Evolutionary conservation across 2,888 invertebrate genomes (phyloP).

Genomic region (Xestia xanthographa): DNA sequence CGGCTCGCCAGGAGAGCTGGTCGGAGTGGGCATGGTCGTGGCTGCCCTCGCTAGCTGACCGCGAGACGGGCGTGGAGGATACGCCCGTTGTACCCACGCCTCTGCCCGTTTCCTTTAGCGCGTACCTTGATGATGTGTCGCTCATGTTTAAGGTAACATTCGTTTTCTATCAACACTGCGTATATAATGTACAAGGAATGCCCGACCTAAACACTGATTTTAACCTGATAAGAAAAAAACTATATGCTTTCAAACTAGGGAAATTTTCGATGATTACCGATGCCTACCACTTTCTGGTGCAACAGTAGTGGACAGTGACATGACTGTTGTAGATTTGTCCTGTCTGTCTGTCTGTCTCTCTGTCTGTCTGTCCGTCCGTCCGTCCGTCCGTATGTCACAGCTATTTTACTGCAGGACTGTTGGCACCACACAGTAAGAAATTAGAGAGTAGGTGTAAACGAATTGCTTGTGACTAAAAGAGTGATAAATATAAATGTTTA

Average conservation of each 20-base stretch:
- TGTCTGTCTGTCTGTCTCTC: no score
- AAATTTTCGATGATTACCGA: neutral
- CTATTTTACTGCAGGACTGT: no score
- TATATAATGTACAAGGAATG: neutral
- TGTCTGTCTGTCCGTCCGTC: no score
- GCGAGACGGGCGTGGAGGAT: slow-evolving; percentile 73
- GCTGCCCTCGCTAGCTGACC: slow-evolving; percentile 81
- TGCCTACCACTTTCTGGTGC: no score
- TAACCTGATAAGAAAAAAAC: neutral
- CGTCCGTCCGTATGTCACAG: no score
- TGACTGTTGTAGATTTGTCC: no score
- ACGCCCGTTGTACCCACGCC: slow-evolving; percentile 73
- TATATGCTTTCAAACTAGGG: neutral
- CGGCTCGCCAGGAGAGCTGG: slow-evolving; percentile 79
- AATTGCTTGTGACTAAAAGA: no score
- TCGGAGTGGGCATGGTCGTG: slow-evolving; percentile 88
- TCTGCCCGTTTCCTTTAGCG: slow-evolving; percentile 76
- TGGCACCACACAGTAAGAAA: no score
- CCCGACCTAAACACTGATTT: neutral
- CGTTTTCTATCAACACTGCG: neutral
- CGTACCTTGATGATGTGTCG: slow-evolving; percentile 79
- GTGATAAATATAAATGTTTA: no score
- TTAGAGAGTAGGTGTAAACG: no score
- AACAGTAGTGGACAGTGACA: no score
- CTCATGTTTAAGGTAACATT: slow-evolving; percentile 80